Percentiles rank a stretch among this genome's conserved stretches.
These are phyloP conservation scores for Perognathus longimembris DNA, from an alignment of 2,113 vertebrate genomes.

Conservation along the genomic window DNA sequence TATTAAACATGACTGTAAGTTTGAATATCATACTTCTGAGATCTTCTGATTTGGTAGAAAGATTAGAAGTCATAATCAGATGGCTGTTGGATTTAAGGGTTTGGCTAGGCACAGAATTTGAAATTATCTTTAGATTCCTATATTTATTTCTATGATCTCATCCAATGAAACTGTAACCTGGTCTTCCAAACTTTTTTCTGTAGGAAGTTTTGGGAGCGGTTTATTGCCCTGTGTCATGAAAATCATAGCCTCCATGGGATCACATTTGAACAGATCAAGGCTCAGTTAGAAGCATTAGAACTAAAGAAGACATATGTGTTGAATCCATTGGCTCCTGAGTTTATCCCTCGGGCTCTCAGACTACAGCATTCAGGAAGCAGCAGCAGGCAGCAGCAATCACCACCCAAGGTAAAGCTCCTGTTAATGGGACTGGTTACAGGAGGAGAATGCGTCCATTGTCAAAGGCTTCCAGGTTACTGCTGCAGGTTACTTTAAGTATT, in stretches of 20 bases:
- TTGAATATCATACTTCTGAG: constrained; percentile 34
- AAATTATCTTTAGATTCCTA: constrained; percentile 48
- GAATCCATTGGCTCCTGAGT: constrained; percentile 98
- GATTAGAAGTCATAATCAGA: background rate
- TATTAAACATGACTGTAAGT: background rate
- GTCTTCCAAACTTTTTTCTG: constrained; percentile 67
- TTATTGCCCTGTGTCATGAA: constrained; percentile 97
- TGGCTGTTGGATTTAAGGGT: background rate
- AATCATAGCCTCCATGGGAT: constrained; percentile 98
- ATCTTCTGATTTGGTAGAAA: constrained; percentile 16
- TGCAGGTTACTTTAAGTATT: constrained; percentile 22
- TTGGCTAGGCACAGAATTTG: background rate
- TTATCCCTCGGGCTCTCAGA: constrained; percentile 96
- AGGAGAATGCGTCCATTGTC: background rate
- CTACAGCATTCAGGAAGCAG: constrained; percentile 89
- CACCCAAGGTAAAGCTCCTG: constrained; percentile 92
- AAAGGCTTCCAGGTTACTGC: constrained; percentile 33
- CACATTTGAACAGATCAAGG: constrained; percentile 98
- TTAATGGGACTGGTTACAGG: background rate
- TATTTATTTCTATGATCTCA: constrained; percentile 55
- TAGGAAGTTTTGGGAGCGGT: constrained; percentile 99
- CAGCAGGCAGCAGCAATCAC: constrained; percentile 94
- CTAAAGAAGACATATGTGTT: constrained; percentile 99
- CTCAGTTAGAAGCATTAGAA: constrained; percentile 98
- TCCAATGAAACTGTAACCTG: constrained; percentile 23